Evolutionary conservation across 2,797 vertebrate species (phyloP), one percentile per base, ranked within the genome.

Genomic region (Luscinia megarhynchos): DNA sequence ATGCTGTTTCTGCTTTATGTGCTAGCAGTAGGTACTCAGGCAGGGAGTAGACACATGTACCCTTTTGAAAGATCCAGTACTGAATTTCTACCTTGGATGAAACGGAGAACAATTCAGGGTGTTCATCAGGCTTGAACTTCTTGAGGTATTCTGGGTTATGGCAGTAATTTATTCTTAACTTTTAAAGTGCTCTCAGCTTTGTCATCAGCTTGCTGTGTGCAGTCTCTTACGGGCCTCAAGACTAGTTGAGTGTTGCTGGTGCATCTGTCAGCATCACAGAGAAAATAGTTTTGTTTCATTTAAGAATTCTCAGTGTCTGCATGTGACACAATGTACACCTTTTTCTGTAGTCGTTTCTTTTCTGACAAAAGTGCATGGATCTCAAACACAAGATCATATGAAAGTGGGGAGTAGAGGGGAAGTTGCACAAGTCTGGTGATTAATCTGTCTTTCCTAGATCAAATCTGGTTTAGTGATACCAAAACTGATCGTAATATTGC

Each of bases 241-340:
- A 41, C 0, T 19, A 17, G 19, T 0, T 53, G 58, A 73, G 12
- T 55, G 15, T 40, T 91, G 38, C 32, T 89, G 46, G 6, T 64
- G 46, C 29, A 32, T 51, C 48, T 83, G 36, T 59, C 48, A 83
- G 1, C 24, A 62, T 40, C 45, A 21, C 0, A 0, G 41, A 29
- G 51, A 36, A 77, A 45, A 34, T 14, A 53, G 64, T 76, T 55
- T 13, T 40, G 23, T 73, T 94, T 66, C 1, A 13, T 73, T 67
- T 15, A 6, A 50, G 32, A 72, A 36, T 34, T 54, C 21, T 29
- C 12, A 12, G 5, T 19, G 11, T 59, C 45, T 67, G 10, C 13
- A 18, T 48, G 2, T 85, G 66, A 30, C 12, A 50, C 6, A 53
- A 11, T 29, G 19, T 30, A 58, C 15, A 29, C 53, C 17, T 40